Percentiles rank a stretch among this genome's conserved stretches.
Conservation (phyloP, 2,888 invertebrate genomes). For the Stenotaenia linearis region DNA sequence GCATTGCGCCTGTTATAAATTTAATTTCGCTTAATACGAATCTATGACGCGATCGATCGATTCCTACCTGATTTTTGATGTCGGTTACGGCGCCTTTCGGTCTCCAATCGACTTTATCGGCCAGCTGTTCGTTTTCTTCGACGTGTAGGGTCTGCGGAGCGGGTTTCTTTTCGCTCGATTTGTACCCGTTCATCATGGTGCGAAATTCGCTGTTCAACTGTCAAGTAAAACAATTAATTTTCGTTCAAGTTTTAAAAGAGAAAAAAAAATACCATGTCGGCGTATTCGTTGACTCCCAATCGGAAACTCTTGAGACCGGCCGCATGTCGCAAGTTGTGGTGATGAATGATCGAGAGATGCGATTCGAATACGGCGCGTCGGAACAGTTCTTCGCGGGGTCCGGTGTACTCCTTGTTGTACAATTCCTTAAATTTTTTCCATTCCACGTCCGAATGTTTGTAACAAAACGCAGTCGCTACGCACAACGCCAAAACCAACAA, state of each 20-base stretch:
- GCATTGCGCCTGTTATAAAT: conserved; percentile 41
- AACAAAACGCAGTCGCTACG: not conserved
- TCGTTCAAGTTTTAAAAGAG: not conserved
- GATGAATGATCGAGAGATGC: not conserved
- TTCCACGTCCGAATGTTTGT: not conserved
- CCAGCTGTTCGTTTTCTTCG: not conserved
- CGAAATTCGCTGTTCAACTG: conserved; percentile 24
- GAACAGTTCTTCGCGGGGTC: not conserved
- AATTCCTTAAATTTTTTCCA: not conserved
- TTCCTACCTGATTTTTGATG: conserved; percentile 41
- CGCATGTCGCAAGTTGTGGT: not conserved
- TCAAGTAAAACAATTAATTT: not conserved
- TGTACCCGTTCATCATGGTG: not conserved
- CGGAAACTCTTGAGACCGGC: not conserved
- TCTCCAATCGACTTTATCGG: conserved; percentile 43
- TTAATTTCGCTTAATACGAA: not conserved
- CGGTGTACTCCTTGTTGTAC: conserved; percentile 22
- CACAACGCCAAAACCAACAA: not conserved
- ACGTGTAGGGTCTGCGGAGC: not conserved
- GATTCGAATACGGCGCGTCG: conserved; percentile 27
- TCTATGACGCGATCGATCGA: too few species aligned
- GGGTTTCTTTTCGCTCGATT: not conserved
- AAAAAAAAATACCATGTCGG: conserved; percentile 29
- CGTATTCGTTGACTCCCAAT: conserved; percentile 31
- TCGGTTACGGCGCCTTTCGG: conserved; percentile 42